A percentile compares a stretch with the other conserved stretches of the same genome.
phyloP scores from a whole-genome alignment of 2,888 invertebrate genomes.

The Ennomos quercinarius region DNA sequence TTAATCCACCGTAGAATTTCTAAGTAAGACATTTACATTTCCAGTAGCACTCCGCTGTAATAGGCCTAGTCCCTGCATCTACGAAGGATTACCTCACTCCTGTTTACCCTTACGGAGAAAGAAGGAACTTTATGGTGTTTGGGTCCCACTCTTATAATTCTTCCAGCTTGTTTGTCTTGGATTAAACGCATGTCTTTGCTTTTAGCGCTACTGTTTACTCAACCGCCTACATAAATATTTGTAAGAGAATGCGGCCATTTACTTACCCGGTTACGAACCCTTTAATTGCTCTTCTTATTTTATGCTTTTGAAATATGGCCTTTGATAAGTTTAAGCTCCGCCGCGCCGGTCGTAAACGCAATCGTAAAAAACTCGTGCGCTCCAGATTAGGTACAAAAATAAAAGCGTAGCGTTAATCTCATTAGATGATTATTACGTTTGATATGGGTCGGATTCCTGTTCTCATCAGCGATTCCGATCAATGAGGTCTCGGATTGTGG shows the following conservation, averaged over 20 bases:
- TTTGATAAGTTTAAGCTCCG: constrained; percentile 66
- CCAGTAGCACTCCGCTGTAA: constrained; percentile 71
- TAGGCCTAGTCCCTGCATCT: constrained; percentile 59
- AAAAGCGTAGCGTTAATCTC: constrained; percentile 59
- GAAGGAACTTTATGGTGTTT: constrained; percentile 69
- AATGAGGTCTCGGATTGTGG: constrained; percentile 62
- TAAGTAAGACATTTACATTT: constrained; percentile 73
- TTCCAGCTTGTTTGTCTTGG: constrained; percentile 80
- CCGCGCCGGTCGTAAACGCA: constrained; percentile 67
- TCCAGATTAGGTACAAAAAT: constrained; percentile 59
- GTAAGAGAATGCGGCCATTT: constrained; percentile 72
- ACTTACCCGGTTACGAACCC: constrained; percentile 70
- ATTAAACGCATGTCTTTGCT: constrained; percentile 82
- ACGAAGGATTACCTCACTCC: constrained; percentile 74
- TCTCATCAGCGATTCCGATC: constrained; percentile 60
- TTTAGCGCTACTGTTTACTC: constrained; percentile 81
- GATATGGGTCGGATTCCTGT: constrained; percentile 59
- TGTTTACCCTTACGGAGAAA: constrained; percentile 68
- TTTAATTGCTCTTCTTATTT: constrained; percentile 80
- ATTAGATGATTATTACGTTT: constrained; percentile 65
- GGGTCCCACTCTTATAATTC: constrained; percentile 77
- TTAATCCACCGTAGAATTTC: constrained; percentile 67
- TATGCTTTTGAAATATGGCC: constrained; percentile 72
- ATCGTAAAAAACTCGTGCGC: constrained; percentile 58
- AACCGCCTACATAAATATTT: constrained; percentile 77